phyloP scores from a whole-genome alignment of 1,140 invertebrate species.

The Planococcus citri region DNA sequence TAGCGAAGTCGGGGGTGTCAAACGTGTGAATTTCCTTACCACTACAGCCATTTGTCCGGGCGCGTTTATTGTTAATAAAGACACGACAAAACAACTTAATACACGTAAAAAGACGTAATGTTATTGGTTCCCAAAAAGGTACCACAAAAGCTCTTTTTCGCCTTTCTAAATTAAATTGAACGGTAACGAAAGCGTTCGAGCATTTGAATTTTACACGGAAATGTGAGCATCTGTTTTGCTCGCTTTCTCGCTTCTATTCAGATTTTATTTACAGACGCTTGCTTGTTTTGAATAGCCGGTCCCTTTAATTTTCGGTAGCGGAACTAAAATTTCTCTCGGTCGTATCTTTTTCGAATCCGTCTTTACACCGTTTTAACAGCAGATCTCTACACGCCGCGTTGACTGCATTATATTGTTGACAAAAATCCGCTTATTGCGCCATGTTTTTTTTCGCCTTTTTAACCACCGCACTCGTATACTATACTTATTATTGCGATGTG shows the following conservation, averaged over 20 bases:
- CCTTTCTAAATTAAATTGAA: conserved; percentile 12
- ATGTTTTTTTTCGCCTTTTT: conserved; percentile 11
- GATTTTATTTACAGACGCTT: conserved; percentile 13
- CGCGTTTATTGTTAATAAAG: background rate
- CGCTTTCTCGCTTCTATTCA: conserved; percentile 15
- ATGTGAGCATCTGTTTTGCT: conserved; percentile 15
- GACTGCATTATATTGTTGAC: conserved; percentile 14
- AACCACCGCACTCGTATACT: background rate
- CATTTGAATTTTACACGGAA: conserved; percentile 16
- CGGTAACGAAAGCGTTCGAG: conserved; percentile 3
- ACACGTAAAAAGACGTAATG: too few relatives aligned
- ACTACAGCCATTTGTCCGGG: background rate
- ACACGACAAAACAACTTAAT: background rate
- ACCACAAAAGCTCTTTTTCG: background rate
- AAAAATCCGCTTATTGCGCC: conserved; percentile 15
- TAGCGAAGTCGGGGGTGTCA: too few relatives aligned
- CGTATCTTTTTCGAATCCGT: background rate
- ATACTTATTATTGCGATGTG: background rate
- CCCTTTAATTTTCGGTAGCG: conserved; percentile 11
- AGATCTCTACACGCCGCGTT: conserved; percentile 3
- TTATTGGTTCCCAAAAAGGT: background rate
- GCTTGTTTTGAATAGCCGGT: conserved; percentile 17
- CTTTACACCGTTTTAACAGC: conserved; percentile 15
- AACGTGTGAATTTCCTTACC: background rate
- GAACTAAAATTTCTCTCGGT: background rate